Evolutionary conservation across 2,888 invertebrate genomes (phyloP).

Genomic region (Piscicola geometra): DNA sequence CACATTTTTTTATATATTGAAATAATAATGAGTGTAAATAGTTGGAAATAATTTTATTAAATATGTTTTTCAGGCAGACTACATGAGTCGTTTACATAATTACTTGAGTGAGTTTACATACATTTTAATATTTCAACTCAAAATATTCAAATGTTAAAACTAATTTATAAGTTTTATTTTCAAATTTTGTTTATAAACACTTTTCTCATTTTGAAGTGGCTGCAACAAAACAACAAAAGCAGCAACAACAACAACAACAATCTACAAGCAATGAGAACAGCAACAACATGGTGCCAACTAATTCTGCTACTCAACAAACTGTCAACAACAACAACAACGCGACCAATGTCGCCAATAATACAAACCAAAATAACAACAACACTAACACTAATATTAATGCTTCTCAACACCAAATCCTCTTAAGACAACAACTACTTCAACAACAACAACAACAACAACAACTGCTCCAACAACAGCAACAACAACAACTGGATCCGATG

Average conservation of each 20-base stretch:
- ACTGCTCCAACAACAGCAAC: constrained; percentile 14
- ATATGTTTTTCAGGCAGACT: background rate
- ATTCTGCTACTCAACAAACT: background rate
- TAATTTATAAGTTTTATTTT: background rate
- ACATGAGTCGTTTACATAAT: background rate
- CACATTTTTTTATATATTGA: too few relatives aligned
- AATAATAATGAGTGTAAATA: too few relatives aligned
- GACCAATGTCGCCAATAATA: background rate
- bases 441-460: constrained; percentile 23
- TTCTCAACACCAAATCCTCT: constrained; percentile 4
- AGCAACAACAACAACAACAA: constrained; percentile 6
- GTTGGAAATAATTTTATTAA: too few relatives aligned
- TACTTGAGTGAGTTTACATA: background rate
- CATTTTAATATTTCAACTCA: background rate
- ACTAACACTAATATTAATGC: background rate
- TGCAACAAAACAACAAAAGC: constrained; percentile 2
- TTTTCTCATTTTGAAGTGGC: too few relatives aligned
- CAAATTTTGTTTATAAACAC: background rate
- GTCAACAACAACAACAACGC: background rate
- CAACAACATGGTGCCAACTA: background rate
- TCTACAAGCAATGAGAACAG: background rate
- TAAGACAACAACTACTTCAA: background rate
- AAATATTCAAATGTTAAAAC: background rate
- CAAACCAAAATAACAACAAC: constrained; percentile 1
- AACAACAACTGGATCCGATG: constrained; percentile 18